A percentile compares a stretch with the other conserved stretches of the same genome.
These are phyloP conservation scores for Periophthalmus modestus DNA, from an alignment of 2,113 vertebrate genomes.

Conservation along the genomic window DNA sequence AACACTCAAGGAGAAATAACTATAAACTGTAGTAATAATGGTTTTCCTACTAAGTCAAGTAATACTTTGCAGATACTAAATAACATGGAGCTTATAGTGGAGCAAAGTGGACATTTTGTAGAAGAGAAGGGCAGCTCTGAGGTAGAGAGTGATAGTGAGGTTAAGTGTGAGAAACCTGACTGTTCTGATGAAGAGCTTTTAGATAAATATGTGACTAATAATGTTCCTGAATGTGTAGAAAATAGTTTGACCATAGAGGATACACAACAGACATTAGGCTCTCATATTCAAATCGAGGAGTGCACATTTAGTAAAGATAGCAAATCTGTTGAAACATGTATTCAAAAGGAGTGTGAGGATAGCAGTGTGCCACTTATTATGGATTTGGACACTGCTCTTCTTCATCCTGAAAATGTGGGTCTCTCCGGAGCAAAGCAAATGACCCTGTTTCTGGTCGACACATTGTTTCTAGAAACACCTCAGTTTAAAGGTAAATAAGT, in stretches of 20 bases:
- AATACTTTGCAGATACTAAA: background rate
- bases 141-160: background rate
- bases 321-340: background rate
- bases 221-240: constrained; percentile 1
- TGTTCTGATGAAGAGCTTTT: background rate
- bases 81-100: background rate
- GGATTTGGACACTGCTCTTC: constrained; percentile 2
- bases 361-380: background rate
- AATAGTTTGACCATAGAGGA: background rate
- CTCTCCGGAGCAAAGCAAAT: constrained; percentile 25
- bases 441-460: constrained; percentile 66
- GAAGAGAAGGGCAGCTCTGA: background rate
- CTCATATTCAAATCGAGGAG: background rate
- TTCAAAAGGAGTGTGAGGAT: constrained; percentile 2
- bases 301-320: background rate
- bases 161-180: background rate
- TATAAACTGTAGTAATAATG: background rate
- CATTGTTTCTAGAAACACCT: constrained; percentile 60
- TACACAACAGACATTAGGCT: background rate
- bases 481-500: constrained; percentile 55
- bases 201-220: background rate
- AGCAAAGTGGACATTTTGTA: background rate
- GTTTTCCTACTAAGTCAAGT: background rate
- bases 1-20: background rate
- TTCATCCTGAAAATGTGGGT: constrained; percentile 24